A percentile compares a stretch with the other conserved stretches of the same genome.
phyloP scores from a whole-genome alignment of 2,888 invertebrate genomes.

The Philhelius pedissequus region DNA sequence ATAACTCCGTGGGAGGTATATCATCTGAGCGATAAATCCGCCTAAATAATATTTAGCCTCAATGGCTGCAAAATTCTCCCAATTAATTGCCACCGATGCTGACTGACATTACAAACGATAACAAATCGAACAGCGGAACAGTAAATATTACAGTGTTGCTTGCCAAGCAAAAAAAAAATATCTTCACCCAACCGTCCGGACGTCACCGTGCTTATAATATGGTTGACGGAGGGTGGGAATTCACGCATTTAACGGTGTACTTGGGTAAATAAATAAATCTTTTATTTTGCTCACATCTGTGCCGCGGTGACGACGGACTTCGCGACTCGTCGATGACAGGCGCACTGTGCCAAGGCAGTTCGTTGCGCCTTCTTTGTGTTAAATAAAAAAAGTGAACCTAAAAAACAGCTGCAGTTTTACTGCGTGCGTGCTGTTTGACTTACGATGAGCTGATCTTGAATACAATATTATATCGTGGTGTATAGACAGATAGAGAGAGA shows the following conservation, averaged over 20 bases:
- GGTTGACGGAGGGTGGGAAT: slow-evolving; percentile 13
- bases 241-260: slow-evolving; percentile 38
- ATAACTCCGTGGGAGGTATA: neutral
- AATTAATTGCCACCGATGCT: slow-evolving; percentile 55
- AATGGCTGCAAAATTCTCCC: slow-evolving; percentile 37
- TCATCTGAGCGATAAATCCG: slow-evolving; percentile 21
- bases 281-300: slow-evolving; percentile 36
- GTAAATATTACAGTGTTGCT: neutral
- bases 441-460: slow-evolving; percentile 34
- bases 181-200: too few species aligned
- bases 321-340: slow-evolving; percentile 11
- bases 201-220: slow-evolving; percentile 9
- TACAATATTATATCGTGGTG: slow-evolving; percentile 28
- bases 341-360: slow-evolving; percentile 48
- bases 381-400: slow-evolving; percentile 1
- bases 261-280: slow-evolving; percentile 34
- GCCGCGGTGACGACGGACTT: slow-evolving; percentile 31
- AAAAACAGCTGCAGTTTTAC: slow-evolving; percentile 1
- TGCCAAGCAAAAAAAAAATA: slow-evolving; percentile 47
- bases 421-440: slow-evolving; percentile 40
- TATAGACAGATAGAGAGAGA: too few species aligned
- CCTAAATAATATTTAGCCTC: slow-evolving; percentile 18
- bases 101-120: slow-evolving; percentile 51
- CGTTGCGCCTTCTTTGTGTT: slow-evolving; percentile 22
- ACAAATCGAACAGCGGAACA: slow-evolving; percentile 43